phyloP scores from a whole-genome alignment of 1,140 invertebrate species.

The Drosophila ogumai region DNA sequence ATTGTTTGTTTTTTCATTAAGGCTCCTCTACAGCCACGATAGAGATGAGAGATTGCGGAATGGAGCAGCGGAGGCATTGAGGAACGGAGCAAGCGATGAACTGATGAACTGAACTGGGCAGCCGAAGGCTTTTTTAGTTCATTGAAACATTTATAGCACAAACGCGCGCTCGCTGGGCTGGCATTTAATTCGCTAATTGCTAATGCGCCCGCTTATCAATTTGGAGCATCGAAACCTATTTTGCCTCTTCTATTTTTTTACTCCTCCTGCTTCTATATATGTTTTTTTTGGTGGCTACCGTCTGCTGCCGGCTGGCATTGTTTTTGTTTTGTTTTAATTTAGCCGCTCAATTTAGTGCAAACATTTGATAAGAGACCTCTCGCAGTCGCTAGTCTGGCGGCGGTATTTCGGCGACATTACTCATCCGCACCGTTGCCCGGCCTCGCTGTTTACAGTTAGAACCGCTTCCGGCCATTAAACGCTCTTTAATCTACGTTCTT shows the following conservation, averaged over 20 bases:
- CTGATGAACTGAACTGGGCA: constrained; percentile 13
- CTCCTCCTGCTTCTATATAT: constrained; percentile 9
- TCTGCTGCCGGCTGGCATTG: constrained; percentile 37
- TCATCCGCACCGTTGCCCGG: constrained; percentile 59
- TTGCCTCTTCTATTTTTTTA: constrained; percentile 41
- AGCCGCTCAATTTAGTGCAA: constrained; percentile 77
- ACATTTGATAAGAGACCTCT: constrained; percentile 73
- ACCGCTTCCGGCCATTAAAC: constrained; percentile 62
- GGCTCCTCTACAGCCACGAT: constrained; percentile 27
- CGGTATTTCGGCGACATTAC: constrained; percentile 62
- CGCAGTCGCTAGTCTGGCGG: constrained; percentile 29
- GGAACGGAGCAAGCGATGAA: constrained; percentile 8
- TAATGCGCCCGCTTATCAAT: constrained; percentile 80
- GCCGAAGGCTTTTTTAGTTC: constrained; percentile 70
- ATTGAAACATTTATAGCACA: constrained; percentile 79
- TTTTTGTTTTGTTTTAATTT: constrained; percentile 70
- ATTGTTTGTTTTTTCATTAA: constrained; percentile 81
- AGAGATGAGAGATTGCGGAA: constrained; percentile 28
- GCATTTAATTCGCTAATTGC: constrained; percentile 81
- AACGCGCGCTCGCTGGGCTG: constrained; percentile 41
- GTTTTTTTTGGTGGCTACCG: constrained; percentile 38
- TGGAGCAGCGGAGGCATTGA: constrained; percentile 12
- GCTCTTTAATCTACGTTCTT: constrained; percentile 15
- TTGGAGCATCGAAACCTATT: constrained; percentile 74
- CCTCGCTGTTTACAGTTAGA: constrained; percentile 46